These are phyloP conservation scores for Papilio demoleus DNA, from an alignment of 2,888 invertebrate genomes.

Conservation along the genomic window DNA sequence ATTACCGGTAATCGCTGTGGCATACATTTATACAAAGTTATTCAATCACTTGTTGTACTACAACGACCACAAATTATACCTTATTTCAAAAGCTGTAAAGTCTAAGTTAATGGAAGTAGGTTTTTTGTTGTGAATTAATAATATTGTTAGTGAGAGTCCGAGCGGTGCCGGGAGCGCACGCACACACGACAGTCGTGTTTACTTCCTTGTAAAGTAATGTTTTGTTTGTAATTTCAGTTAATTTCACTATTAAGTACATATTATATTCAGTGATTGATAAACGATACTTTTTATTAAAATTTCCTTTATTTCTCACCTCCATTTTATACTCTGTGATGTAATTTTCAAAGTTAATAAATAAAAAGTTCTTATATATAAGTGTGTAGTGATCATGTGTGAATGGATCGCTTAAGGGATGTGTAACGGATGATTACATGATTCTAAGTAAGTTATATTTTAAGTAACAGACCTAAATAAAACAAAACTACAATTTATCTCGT, in stretches of 20 bases:
- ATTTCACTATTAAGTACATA: neutral
- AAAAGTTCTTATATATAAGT: neutral
- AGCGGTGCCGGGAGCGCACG: neutral
- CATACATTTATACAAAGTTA: slow-evolving; percentile 26
- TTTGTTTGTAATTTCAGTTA: neutral
- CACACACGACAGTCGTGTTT: slow-evolving; percentile 17
- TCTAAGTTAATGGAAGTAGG: neutral
- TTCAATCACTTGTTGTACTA: neutral
- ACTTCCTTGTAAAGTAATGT: neutral
- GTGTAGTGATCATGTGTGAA: neutral
- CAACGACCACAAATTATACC: neutral
- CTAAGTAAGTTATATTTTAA: neutral
- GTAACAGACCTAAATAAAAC: no score
- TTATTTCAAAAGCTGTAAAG: slow-evolving; percentile 10
- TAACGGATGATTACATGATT: neutral
- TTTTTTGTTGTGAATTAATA: neutral
- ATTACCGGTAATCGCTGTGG: slow-evolving; percentile 30
- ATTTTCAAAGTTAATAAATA: neutral
- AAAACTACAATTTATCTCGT: no score
- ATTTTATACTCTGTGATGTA: neutral
- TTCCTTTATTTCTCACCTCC: neutral
- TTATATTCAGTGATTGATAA: neutral
- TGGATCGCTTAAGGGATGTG: neutral
- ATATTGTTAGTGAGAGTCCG: neutral
- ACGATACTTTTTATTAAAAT: neutral